Evolutionary conservation across 1,140 invertebrate genomes (phyloP).

Genomic region (Dreissena rostriformis): DNA sequence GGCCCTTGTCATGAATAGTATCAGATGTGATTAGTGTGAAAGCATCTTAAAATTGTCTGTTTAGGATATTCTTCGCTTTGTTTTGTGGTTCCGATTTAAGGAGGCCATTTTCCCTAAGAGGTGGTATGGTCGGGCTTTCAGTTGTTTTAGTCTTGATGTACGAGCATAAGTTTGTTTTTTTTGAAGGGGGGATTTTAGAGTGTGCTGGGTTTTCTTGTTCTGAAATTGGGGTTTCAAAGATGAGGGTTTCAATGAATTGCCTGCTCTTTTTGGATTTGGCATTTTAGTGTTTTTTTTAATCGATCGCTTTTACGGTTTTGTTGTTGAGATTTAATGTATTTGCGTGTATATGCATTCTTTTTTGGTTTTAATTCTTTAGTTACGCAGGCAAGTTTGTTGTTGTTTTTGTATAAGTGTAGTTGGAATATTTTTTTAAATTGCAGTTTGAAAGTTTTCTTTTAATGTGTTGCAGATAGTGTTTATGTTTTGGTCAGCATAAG

Average conservation of each 20-base stretch:
- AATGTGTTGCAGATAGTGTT: background rate
- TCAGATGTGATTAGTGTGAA: conserved; percentile 1
- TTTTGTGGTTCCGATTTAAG: conserved; percentile 3
- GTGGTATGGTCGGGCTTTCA: background rate
- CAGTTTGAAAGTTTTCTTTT: background rate
- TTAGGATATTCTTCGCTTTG: conserved; percentile 28
- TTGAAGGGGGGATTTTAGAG: background rate
- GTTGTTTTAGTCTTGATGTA: conserved; percentile 49
- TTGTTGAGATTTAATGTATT: background rate
- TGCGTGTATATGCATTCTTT: no score
- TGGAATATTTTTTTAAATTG: conserved; percentile 4
- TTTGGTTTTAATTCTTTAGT: conserved; percentile 10
- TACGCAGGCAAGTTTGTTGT: background rate
- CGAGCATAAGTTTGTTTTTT: conserved; percentile 35
- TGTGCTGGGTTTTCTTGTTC: conserved; percentile 18
- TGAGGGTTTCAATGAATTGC: conserved; percentile 28
- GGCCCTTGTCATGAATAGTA: no score
- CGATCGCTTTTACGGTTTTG: background rate
- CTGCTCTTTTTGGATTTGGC: conserved; percentile 8
- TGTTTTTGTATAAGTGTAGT: background rate
- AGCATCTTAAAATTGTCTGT: conserved; percentile 25
- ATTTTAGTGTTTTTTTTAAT: no score
- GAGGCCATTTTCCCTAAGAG: conserved; percentile 4
- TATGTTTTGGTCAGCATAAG: background rate
- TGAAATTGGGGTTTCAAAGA: conserved; percentile 19